Evolutionary conservation across 2,888 invertebrate genomes (phyloP), one percentile per base, ranked within the genome.

Genomic region (Gari tellinella): DNA sequence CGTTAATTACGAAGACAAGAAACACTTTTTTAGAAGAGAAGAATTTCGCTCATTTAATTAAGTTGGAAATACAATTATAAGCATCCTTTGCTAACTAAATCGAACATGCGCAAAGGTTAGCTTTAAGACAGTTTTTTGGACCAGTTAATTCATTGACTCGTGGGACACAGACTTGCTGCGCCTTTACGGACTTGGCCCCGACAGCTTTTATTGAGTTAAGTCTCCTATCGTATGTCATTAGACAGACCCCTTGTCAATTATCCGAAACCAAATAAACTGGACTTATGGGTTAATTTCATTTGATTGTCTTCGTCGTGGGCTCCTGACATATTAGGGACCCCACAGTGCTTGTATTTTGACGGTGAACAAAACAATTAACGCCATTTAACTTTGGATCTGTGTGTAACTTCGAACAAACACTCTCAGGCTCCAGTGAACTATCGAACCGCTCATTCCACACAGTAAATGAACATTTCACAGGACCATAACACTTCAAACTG

Each of bases 281-380:
- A 31, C n/a, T 46, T 49, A 55, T 40, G 72, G 66, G 66, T 62
- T 72, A 72, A 77, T 72, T 65, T 65, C 55, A 67, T 72, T 72
- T 55, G 64, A 66, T 61, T 60, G 61, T 56, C 56, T 31, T 31
- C 31, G 31, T 31, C 31, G 10, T 10, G 4, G 31, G 31, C 10
- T 31, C 31, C 31, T 31, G 31, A 31, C 31, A 31, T 31, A 31
- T 31, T 31, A 31, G 31, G 31, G 31, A 10, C 31, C 31, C 31
- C 31, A 31, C 31, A 31, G 31, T 7, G 31, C 10, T 10, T 31
- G 10, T 31, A 31, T 31, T n/a, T 31, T 31, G 31, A 31, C 31
- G 31, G 4, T 31, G 4, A 31, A 31, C 31, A 31, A 31, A 31
- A 31, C 10, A 31, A 31, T 31, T 31, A 31, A 7, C 31, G 31